phyloP scores from a whole-genome alignment of 2,113 vertebrate genomes.

The Callorhinus ursinus region DNA sequence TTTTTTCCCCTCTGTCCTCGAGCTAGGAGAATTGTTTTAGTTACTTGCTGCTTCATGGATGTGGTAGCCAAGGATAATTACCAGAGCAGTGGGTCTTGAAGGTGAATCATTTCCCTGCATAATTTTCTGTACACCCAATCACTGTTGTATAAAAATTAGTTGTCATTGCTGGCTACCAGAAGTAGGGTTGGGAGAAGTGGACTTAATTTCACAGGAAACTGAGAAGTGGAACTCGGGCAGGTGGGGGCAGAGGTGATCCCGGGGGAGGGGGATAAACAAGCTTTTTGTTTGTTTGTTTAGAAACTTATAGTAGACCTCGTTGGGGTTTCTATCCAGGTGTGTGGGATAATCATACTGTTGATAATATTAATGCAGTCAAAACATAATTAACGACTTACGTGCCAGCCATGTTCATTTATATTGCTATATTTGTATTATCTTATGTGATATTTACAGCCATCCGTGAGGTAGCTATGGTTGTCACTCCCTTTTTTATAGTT shows the following conservation, averaged over 20 bases:
- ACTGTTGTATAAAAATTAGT: background rate
- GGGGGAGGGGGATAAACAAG: background rate
- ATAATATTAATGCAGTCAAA: background rate
- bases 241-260: background rate
- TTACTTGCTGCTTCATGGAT: background rate
- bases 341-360: background rate
- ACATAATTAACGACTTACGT: background rate
- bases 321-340: background rate
- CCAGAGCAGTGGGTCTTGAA: background rate
- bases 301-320: background rate
- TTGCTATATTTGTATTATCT: background rate
- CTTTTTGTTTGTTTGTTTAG: background rate
- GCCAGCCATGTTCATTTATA: background rate
- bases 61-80: conserved; percentile 1
- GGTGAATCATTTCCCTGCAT: background rate
- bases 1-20: background rate
- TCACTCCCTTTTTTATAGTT: background rate
- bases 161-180: background rate
- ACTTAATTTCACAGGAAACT: background rate
- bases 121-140: background rate
- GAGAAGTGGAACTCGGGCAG: background rate
- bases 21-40: background rate
- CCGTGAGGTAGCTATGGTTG: background rate
- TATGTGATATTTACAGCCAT: background rate
- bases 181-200: background rate